These are phyloP conservation scores for Tokudaia tokunoshimensis DNA, from an alignment of 2,797 vertebrate genomes.

Conservation along the genomic window DNA sequence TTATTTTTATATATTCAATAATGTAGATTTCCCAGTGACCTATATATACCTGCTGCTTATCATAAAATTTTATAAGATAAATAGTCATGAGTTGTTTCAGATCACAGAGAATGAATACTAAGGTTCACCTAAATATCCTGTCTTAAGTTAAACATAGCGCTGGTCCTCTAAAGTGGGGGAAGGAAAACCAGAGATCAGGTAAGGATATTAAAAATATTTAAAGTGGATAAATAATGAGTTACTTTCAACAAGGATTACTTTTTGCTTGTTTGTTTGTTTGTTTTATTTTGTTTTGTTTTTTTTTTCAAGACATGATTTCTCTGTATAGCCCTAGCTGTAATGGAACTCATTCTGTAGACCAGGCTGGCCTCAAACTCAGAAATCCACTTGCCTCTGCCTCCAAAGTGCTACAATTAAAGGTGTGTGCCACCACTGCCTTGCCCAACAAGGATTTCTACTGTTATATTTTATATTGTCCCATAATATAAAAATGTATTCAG, in stretches of 20 bases:
- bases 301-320: too few relatives aligned
- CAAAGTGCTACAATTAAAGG: too few relatives aligned
- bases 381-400: too few relatives aligned
- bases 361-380: too few relatives aligned
- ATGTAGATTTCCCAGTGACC: background rate
- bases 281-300: too few relatives aligned
- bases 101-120: background rate
- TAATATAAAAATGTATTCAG: background rate
- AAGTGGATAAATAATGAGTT: background rate
- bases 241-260: background rate
- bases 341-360: too few relatives aligned
- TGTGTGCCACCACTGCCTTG: too few relatives aligned
- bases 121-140: background rate
- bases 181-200: rapidly evolving
- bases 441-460: too few relatives aligned
- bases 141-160: background rate
- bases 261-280: too few relatives aligned
- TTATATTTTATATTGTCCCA: background rate
- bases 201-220: background rate
- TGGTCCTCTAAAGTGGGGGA: background rate
- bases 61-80: background rate
- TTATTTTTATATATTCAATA: background rate
- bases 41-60: background rate
- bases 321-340: too few relatives aligned
- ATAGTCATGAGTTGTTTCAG: background rate